Base-by-base conservation (phyloP, 2,797 vertebrate species). In the Zenarchopterus dispar region DNA sequence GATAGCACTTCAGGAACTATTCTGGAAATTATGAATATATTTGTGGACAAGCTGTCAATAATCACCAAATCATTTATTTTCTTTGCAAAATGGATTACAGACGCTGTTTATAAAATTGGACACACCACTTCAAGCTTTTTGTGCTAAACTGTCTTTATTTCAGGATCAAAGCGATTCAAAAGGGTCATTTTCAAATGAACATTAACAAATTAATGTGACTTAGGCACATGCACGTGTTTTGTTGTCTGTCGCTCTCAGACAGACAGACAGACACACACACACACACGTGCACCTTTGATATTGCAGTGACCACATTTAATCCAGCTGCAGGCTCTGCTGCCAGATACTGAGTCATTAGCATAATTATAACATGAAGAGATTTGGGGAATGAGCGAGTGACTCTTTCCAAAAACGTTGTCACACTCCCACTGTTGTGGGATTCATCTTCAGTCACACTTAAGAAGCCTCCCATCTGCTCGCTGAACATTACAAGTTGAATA, bases 381-480 rank as follows among this genome's bases (percentile, higher is more conserved):
- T 78, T 85, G 59, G 59, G 60, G 55, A 78, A 64, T 46, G 64
- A 74, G 67, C 17, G 33, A 82, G 78, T 51, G 58, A 78, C 74
- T 78, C 77, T 72, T 65, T 80, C 74, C 67, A 59, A 78, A 81
- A 78, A 60, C 36, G 53, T 67, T 77, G 76, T 81, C 77, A 77
- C 73, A 41, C 78, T 71, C 65, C 60, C 51, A 80, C 72, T 67
- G 59, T 77, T 56, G 54, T 75, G 68, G 66, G 66, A 78, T 70
- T 86, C 65, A 60, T 83, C 77, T 63, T 66, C 71, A 78, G 53
- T 75, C 69, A 15, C 70, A 77, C 66, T 84, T 58, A 74, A 81
- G 75, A 80, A 60, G 49, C 63, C 67, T 82, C 74, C 80, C 84
- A 85, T 89, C 84, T 87, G 81, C 63, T 86, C 53, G 10, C 22